These are phyloP conservation scores for Nowickia ferox DNA, from an alignment of 2,888 invertebrate genomes.

Conservation along the genomic window DNA sequence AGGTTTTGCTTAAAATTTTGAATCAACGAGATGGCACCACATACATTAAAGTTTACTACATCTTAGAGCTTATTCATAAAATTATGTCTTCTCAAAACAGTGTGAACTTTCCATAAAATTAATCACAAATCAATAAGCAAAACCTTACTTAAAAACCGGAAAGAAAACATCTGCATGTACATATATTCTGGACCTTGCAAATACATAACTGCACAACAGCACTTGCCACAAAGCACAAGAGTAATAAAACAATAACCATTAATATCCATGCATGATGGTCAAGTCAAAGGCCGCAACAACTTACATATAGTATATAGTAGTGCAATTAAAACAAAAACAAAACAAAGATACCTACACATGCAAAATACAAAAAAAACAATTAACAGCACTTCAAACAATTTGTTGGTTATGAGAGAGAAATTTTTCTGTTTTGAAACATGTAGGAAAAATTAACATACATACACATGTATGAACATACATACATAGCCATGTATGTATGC, in stretches of 20 bases:
- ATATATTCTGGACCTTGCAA: slow-evolving; percentile 24
- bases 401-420: neutral
- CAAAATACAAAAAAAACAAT: slow-evolving; percentile 28
- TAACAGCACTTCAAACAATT: slow-evolving; percentile 45
- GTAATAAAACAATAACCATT: slow-evolving; percentile 27
- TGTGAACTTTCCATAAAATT: slow-evolving; percentile 36
- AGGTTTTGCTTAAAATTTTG: too few relatives aligned
- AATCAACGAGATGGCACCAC: neutral
- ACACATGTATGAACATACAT: neutral
- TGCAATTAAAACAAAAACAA: slow-evolving; percentile 31
- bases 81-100: neutral
- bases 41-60: neutral
- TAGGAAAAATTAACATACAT: neutral
- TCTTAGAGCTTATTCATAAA: neutral
- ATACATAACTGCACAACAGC: slow-evolving; percentile 43
- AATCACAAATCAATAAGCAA: slow-evolving; percentile 13
- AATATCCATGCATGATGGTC: slow-evolving; percentile 55
- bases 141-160: slow-evolving; percentile 48
- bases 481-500: neutral
- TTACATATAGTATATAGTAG: slow-evolving; percentile 15
- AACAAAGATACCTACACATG: slow-evolving; percentile 32
- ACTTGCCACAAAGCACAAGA: slow-evolving; percentile 23
- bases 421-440: slow-evolving; percentile 5
- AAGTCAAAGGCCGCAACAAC: slow-evolving; percentile 58
- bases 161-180: slow-evolving; percentile 61